phyloP scores from a whole-genome alignment of 2,888 invertebrate species.

The Netelia inedita region DNA sequence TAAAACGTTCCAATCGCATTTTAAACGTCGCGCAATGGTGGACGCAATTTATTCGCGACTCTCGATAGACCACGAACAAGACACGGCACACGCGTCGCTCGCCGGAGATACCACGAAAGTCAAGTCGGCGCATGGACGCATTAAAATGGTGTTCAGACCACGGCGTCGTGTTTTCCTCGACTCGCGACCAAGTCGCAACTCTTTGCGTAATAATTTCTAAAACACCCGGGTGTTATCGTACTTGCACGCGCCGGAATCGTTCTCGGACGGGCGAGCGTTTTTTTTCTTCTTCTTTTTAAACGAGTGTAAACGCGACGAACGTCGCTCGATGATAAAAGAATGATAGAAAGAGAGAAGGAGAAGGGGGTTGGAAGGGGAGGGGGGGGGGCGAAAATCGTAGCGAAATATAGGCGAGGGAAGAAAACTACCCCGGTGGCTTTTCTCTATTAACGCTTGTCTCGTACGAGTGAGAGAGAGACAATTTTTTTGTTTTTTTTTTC shows the following conservation, averaged over 20 bases:
- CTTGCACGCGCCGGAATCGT: too few species aligned
- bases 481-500: background rate
- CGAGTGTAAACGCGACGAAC: constrained; percentile 46
- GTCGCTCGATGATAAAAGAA: constrained; percentile 21
- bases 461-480: background rate
- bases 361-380: background rate
- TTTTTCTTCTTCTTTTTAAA: constrained; percentile 47
- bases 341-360: constrained; percentile 12
- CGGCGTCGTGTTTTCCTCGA: too few species aligned
- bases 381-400: constrained; percentile 32
- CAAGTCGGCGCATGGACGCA: too few species aligned
- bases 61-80: background rate
- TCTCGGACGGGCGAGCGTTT: background rate
- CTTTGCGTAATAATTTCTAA: constrained; percentile 57
- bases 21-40: constrained; percentile 40
- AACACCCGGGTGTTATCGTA: constrained; percentile 49
- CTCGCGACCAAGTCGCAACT: background rate
- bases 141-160: too few species aligned
- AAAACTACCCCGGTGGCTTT: background rate
- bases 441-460: background rate
- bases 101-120: too few species aligned
- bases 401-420: background rate
- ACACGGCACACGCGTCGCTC: too few species aligned
- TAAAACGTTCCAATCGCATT: constrained; percentile 14
- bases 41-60: constrained; percentile 41